phyloP scores from a whole-genome alignment of 2,888 invertebrate species.

The Aleiodes leptofemur region DNA sequence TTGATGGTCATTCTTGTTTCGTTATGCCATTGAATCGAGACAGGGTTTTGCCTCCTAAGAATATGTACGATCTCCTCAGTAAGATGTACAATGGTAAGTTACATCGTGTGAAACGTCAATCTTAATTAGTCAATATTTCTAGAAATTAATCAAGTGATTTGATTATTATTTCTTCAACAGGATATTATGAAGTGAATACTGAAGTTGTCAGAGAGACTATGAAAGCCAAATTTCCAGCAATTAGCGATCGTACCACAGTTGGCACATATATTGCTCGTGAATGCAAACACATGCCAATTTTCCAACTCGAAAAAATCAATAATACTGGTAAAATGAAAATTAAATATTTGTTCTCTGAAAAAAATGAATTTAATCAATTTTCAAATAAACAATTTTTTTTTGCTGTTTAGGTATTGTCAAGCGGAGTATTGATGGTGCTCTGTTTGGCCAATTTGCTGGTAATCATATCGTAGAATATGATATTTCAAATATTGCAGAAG shows the following conservation, averaged over 20 bases:
- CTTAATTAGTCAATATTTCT: no score
- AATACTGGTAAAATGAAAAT: constrained; percentile 69
- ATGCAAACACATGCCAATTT: constrained; percentile 84
- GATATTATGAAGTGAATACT: constrained; percentile 89
- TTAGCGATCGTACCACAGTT: constrained; percentile 80
- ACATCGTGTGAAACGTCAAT: no score
- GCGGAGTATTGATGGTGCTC: constrained; percentile 74
- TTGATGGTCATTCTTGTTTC: constrained; percentile 87
- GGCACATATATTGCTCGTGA: constrained; percentile 84
- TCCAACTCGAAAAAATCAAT: constrained; percentile 83
- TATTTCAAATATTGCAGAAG: constrained; percentile 83
- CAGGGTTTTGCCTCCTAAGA: constrained; percentile 86
- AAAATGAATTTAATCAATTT: neutral
- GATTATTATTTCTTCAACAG: constrained; percentile 61
- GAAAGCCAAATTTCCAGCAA: constrained; percentile 84
- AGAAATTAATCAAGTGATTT: neutral
- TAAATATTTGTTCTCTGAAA: neutral
- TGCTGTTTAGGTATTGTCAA: constrained; percentile 63
- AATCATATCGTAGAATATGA: constrained; percentile 84
- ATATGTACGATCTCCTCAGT: constrained; percentile 85
- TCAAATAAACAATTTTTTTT: neutral
- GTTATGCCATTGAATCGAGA: constrained; percentile 91
- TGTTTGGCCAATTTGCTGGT: constrained; percentile 88
- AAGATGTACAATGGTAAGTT: constrained; percentile 84
- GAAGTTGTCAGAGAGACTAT: constrained; percentile 85